phyloP scores from a whole-genome alignment of 2,113 vertebrate genomes.

The Hydropotes inermis region DNA sequence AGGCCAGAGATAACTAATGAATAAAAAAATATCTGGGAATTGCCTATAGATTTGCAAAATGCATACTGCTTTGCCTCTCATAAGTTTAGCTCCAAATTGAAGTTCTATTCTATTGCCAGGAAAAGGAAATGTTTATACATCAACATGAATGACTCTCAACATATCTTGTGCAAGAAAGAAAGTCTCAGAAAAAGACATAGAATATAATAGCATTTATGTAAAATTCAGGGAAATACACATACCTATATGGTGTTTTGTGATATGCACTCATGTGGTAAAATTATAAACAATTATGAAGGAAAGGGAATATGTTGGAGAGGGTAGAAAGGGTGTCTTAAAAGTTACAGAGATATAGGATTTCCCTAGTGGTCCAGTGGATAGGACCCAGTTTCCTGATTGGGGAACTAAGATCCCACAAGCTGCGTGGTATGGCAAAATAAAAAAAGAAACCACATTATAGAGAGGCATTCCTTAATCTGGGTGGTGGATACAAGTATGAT shows the following conservation, averaged over 20 bases:
- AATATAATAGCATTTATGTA: background rate
- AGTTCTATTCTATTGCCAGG: background rate
- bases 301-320: background rate
- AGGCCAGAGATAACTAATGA: background rate
- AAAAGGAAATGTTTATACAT: background rate
- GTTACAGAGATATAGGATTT: background rate
- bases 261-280: background rate
- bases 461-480: background rate
- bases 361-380: background rate
- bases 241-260: background rate
- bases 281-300: slow-evolving; percentile 3
- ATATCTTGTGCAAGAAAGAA: background rate
- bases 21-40: background rate
- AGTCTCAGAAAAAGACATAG: background rate
- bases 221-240: background rate
- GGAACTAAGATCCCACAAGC: background rate
- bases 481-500: background rate
- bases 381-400: background rate
- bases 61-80: background rate
- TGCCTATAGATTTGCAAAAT: background rate
- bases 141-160: background rate
- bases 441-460: background rate
- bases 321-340: background rate
- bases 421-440: background rate
- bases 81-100: background rate